These are phyloP conservation scores for Trichogramma dendrolimi DNA, from an alignment of 2,888 invertebrate genomes.

Conservation along the genomic window DNA sequence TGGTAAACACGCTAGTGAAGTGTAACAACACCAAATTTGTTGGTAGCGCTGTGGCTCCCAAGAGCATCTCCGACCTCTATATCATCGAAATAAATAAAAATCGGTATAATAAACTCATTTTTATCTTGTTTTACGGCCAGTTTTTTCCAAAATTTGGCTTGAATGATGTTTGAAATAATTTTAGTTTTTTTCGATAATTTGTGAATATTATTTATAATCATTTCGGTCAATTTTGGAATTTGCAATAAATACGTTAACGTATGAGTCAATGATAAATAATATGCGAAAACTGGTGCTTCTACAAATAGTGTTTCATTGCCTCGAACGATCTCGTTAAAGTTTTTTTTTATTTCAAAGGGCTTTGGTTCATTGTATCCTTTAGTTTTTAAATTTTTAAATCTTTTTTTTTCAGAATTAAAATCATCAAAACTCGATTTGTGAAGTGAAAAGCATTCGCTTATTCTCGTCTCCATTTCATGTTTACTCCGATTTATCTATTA, in stretches of 20 bases:
- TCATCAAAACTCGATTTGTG: constrained; percentile 3
- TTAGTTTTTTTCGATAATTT: constrained; percentile 4
- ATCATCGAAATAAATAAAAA: constrained; percentile 12
- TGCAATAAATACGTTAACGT: constrained; percentile 13
- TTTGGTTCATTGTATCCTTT: constrained; percentile 6
- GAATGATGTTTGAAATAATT: constrained; percentile 12
- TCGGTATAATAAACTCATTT: constrained; percentile 4
- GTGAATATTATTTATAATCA: constrained; percentile 8
- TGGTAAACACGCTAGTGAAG: constrained; percentile 6
- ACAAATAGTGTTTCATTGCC: not conserved
- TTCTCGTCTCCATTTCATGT: not conserved
- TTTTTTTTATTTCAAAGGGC: constrained; percentile 6
- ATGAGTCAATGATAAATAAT: constrained; percentile 10
- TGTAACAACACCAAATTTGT: constrained; percentile 17
- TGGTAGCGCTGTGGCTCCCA: constrained; percentile 2
- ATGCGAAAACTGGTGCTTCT: constrained; percentile 1
- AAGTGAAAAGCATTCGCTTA: not conserved
- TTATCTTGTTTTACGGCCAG: not conserved
- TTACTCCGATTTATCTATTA: not conserved
- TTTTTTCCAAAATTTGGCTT: constrained; percentile 10
- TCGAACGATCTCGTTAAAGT: not conserved
- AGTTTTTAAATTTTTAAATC: constrained; percentile 8
- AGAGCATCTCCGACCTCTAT: constrained; percentile 8
- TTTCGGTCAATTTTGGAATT: constrained; percentile 6
- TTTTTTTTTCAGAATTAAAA: constrained; percentile 8